These are phyloP conservation scores for Xestobium rufovillosum DNA, from an alignment of 2,888 invertebrate species.

Conservation along the genomic window DNA sequence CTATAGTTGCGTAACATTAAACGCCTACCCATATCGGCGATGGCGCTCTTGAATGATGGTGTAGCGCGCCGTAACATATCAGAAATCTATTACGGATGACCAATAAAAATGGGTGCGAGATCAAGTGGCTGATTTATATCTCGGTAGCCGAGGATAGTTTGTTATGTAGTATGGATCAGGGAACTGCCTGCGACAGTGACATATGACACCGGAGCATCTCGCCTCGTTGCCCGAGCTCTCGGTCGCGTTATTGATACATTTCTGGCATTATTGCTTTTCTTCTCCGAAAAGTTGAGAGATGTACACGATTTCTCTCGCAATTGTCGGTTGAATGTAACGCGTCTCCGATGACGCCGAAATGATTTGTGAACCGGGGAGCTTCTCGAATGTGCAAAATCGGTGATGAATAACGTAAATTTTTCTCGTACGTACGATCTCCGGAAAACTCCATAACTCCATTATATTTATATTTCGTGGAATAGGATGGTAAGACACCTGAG, in stretches of 20 bases:
- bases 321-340: no score
- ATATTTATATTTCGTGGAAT: no score
- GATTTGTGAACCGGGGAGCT: no score
- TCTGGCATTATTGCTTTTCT: constrained; percentile 30
- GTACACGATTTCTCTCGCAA: constrained; percentile 24
- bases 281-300: constrained; percentile 23
- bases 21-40: no score
- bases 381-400: no score
- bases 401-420: no score
- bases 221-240: constrained; percentile 28
- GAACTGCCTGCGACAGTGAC: constrained; percentile 30
- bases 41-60: constrained; percentile 33
- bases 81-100: constrained; percentile 32
- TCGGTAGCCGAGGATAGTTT: constrained; percentile 28
- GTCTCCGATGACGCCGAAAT: no score
- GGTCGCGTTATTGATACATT: constrained; percentile 29
- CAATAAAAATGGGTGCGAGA: constrained; percentile 34
- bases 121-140: constrained; percentile 36
- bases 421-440: no score
- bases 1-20: no score
- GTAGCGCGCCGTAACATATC: constrained; percentile 29
- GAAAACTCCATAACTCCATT: no score
- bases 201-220: constrained; percentile 27
- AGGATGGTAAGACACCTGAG: no score
- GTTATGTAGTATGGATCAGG: constrained; percentile 34